Percentiles rank a stretch among this genome's conserved stretches.
Evolutionary conservation across 2,113 vertebrate species (phyloP).

Genomic region (Lontra canadensis): DNA sequence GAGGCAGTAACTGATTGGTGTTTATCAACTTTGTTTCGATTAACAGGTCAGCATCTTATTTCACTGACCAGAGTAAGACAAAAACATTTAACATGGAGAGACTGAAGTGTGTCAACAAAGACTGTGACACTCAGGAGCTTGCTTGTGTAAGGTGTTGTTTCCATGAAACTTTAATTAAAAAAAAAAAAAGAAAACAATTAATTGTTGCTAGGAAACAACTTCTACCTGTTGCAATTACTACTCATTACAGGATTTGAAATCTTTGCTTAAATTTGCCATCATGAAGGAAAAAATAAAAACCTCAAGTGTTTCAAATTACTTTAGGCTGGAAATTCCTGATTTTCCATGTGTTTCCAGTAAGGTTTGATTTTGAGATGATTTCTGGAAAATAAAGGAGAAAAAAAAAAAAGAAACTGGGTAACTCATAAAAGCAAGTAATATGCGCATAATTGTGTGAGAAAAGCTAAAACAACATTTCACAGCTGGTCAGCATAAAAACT

Average conservation of each 20-base stretch:
- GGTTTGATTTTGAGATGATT: constrained; percentile 67
- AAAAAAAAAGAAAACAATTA: no score
- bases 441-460: constrained; percentile 64
- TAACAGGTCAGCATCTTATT: background rate
- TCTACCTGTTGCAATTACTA: background rate
- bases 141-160: background rate
- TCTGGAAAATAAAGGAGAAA: constrained; percentile 63
- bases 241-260: constrained; percentile 11
- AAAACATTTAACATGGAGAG: background rate
- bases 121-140: background rate
- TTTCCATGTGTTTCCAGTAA: constrained; percentile 74
- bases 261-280: constrained; percentile 31
- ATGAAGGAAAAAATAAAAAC: background rate
- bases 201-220: background rate
- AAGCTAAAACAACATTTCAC: constrained; percentile 73
- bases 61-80: background rate
- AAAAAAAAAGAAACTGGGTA: constrained; percentile 40
- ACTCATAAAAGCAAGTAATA: constrained; percentile 71
- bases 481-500: constrained; percentile 63
- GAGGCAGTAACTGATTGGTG: background rate
- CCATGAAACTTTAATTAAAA: background rate
- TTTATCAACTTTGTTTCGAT: background rate
- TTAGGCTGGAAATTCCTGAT: constrained; percentile 56
- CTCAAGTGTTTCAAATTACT: constrained; percentile 69
- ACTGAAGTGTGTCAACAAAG: background rate